Percentiles rank a stretch among this genome's conserved stretches.
These are phyloP conservation scores for Thymelicus acteon DNA, from an alignment of 2,888 invertebrate genomes.

Conservation along the genomic window DNA sequence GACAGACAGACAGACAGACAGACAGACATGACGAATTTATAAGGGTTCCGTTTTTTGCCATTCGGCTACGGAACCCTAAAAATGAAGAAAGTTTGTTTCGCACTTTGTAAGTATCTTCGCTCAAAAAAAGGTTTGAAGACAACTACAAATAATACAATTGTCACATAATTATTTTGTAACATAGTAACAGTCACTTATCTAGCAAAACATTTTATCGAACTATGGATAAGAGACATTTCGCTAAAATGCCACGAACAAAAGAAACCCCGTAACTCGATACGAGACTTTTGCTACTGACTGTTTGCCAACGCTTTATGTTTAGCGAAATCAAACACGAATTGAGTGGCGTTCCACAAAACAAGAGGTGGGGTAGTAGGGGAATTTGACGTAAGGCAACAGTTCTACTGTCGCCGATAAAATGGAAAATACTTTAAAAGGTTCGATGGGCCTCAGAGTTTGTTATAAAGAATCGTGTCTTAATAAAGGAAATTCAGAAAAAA, in stretches of 20 bases:
- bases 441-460: too few relatives aligned
- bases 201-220: constrained; percentile 30
- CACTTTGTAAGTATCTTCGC: neutral
- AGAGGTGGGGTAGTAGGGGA: constrained; percentile 69
- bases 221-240: constrained; percentile 42
- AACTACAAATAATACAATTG: constrained; percentile 5
- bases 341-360: constrained; percentile 77
- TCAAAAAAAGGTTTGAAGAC: neutral
- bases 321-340: constrained; percentile 80
- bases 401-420: neutral
- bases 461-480: too few relatives aligned
- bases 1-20: too few relatives aligned
- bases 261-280: constrained; percentile 76
- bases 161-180: constrained; percentile 18
- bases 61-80: too few relatives aligned
- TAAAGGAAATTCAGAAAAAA: too few relatives aligned
- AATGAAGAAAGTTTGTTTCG: neutral
- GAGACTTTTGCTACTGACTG: constrained; percentile 62
- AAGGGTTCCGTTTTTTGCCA: too few relatives aligned
- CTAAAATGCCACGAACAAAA: constrained; percentile 60
- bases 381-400: constrained; percentile 49
- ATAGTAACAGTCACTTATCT: constrained; percentile 21
- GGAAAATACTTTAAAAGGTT: too few relatives aligned
- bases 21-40: too few relatives aligned
- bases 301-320: constrained; percentile 80